A percentile compares a stretch with the other conserved stretches of the same genome.
phyloP scores from a whole-genome alignment of 1,140 invertebrate genomes.

The Hydropsyche tenuis region DNA sequence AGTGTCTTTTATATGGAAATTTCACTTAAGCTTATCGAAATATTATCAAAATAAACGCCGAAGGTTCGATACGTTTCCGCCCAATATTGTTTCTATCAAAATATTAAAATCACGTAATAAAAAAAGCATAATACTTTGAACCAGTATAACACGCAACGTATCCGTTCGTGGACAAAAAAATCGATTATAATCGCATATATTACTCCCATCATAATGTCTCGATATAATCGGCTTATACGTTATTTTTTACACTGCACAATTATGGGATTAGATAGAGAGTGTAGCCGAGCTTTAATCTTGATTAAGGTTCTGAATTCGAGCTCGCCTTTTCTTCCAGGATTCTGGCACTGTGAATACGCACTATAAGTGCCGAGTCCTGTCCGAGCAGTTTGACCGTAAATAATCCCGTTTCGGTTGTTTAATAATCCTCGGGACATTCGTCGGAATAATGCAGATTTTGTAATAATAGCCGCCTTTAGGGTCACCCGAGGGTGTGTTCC shows the following conservation, averaged over 20 bases:
- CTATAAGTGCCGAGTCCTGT: constrained; percentile 48
- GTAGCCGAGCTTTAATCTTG: not conserved
- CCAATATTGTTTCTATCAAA: no score
- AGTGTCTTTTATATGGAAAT: no score
- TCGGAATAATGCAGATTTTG: constrained; percentile 44
- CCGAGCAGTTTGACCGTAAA: constrained; percentile 46
- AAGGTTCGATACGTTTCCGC: no score
- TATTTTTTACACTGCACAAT: constrained; percentile 2
- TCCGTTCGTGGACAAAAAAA: no score
- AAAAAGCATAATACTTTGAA: no score
- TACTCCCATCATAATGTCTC: not conserved
- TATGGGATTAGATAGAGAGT: constrained; percentile 6
- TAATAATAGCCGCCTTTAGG: constrained; percentile 21
- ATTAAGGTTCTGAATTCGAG: constrained; percentile 4
- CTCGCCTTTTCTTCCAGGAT: not conserved
- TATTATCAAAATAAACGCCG: no score
- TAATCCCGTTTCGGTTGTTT: constrained; percentile 41
- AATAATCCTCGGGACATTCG: constrained; percentile 33
- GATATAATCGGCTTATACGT: constrained; percentile 1
- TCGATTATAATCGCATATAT: no score
- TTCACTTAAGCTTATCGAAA: no score
- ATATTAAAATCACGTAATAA: no score
- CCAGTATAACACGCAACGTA: no score
- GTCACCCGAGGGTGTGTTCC: not conserved
- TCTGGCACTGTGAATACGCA: not conserved